These are phyloP conservation scores for Coracopsis vasa DNA, from an alignment of 2,113 vertebrate species.

Conservation along the genomic window DNA sequence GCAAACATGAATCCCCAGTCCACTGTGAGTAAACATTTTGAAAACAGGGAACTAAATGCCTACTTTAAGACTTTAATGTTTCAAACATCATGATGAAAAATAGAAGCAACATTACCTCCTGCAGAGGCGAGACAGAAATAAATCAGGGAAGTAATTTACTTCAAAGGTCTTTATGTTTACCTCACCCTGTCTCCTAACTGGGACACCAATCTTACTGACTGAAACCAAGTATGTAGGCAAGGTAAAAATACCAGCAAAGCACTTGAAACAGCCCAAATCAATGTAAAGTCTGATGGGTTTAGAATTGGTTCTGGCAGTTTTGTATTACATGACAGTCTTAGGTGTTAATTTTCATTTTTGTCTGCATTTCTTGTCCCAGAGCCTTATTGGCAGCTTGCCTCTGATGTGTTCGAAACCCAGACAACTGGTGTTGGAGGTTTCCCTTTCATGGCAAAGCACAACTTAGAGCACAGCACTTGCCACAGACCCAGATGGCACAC, in stretches of 20 bases:
- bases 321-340: background rate
- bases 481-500: background rate
- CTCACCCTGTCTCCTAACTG: slow-evolving; percentile 9
- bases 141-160: slow-evolving; percentile 61
- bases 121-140: slow-evolving; percentile 57
- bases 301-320: background rate
- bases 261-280: background rate
- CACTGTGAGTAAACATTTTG: slow-evolving; percentile 34
- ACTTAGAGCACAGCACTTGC: background rate
- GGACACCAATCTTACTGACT: slow-evolving; percentile 37
- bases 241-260: slow-evolving; percentile 1
- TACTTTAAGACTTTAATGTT: slow-evolving; percentile 50
- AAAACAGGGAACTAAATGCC: slow-evolving; percentile 31
- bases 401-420: background rate
- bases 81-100: slow-evolving; percentile 58
- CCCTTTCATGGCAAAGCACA: background rate
- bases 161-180: slow-evolving; percentile 60
- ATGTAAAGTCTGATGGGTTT: background rate
- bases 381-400: background rate
- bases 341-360: slow-evolving; percentile 11
- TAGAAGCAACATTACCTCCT: slow-evolving; percentile 40
- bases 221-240: background rate
- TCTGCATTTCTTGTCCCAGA: background rate
- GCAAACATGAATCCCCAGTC: slow-evolving; percentile 11
- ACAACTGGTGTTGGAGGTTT: background rate